Conservation (phyloP, 2,888 invertebrate species). For the Drosophila hamatofila region DNA sequence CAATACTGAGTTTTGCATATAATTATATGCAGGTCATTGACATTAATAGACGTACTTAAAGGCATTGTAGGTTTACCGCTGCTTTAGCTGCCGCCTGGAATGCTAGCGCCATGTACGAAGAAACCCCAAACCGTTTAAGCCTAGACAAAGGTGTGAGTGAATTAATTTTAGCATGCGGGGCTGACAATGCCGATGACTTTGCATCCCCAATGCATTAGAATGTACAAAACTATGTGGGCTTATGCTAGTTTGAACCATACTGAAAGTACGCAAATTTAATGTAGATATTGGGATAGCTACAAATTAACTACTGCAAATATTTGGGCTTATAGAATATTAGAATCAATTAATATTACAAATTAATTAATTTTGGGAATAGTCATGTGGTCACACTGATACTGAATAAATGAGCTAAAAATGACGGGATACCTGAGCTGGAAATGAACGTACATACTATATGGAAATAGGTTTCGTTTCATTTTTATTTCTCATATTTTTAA, state of each 20-base stretch:
- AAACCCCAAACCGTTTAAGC: conserved; percentile 29
- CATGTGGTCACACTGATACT: neutral
- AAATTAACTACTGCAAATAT: neutral
- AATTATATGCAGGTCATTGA: conserved; percentile 80
- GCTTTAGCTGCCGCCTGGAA: conserved; percentile 30
- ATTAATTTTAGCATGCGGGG: conserved; percentile 15
- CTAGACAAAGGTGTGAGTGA: conserved; percentile 29
- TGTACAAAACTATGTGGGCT: neutral
- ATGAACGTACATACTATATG: neutral
- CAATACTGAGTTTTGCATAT: conserved; percentile 66
- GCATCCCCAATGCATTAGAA: conserved; percentile 5
- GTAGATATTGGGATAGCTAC: neutral
- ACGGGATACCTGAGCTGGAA: neutral
- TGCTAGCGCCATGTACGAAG: conserved; percentile 14
- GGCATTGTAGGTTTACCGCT: conserved; percentile 28
- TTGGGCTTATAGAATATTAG: neutral
- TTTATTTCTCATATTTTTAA: neutral
- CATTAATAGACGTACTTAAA: conserved; percentile 51
- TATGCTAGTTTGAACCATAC: neutral
- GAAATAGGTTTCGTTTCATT: neutral
- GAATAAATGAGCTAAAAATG: neutral
- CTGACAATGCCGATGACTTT: conserved; percentile 21
- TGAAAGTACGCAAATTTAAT: neutral
- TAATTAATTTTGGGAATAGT: neutral
- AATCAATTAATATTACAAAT: neutral